Evolutionary conservation across 1,140 invertebrate genomes (phyloP).

Genomic region (Manduca sexta): DNA sequence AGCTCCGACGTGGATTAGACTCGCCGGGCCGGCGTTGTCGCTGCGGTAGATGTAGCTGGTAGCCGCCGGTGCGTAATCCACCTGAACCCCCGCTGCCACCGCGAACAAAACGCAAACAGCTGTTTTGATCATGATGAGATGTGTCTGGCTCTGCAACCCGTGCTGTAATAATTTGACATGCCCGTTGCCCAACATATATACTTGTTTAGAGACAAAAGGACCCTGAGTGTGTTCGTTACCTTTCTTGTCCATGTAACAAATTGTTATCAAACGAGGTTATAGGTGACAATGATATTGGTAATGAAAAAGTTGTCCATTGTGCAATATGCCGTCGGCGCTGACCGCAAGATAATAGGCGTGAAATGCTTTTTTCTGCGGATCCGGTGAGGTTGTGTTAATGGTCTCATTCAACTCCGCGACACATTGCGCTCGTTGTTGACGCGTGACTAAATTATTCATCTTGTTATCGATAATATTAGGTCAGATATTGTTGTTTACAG

Average conservation of each 20-base stretch:
- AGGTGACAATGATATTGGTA: constrained; percentile 59
- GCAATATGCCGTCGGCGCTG: constrained; percentile 22
- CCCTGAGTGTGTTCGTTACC: constrained; percentile 51
- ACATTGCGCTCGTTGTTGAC: no score
- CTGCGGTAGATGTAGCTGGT: constrained; percentile 72
- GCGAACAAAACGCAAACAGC: constrained; percentile 33
- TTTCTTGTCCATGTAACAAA: constrained; percentile 67
- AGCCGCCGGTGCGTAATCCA: constrained; percentile 44
- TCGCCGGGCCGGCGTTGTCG: constrained; percentile 66
- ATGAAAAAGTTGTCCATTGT: constrained; percentile 50
- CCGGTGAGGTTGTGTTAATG: constrained; percentile 1
- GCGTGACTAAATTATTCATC: no score
- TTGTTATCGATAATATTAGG: no score
- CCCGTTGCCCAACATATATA: constrained; percentile 68
- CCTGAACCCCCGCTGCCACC: constrained; percentile 36
- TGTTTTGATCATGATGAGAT: constrained; percentile 51
- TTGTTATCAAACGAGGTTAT: constrained; percentile 61
- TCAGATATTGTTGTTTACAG: no score
- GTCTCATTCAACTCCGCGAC: no score
- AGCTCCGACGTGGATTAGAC: constrained; percentile 61
- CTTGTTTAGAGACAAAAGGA: constrained; percentile 51
- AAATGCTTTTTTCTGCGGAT: constrained; percentile 33
- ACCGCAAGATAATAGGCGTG: constrained; percentile 30
- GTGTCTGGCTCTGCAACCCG: constrained; percentile 38
- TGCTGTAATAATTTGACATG: constrained; percentile 61